Evolutionary conservation across 2,113 vertebrate species (phyloP), one percentile per base, ranked within the genome.

Genomic region (Ptilorrhoa leucosticta): DNA sequence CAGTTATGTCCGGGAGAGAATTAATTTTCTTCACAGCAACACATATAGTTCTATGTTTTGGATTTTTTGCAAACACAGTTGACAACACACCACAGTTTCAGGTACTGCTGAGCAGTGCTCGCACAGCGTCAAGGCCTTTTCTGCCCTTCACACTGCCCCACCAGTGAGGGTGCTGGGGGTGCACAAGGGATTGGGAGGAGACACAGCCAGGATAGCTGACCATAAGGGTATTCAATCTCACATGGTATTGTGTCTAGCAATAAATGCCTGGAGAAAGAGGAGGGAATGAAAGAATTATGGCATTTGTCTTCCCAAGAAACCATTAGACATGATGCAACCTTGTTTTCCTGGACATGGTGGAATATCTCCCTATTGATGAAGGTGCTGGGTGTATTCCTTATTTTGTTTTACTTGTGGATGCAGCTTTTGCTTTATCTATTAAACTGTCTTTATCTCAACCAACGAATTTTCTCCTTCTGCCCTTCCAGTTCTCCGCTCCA

Each of bases 271-370:
- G 6, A 18, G 18, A 64, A 83, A 15, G 17, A 68, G 5, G 35
- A 79, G 1, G 18, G 23, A 17, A 19, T 4, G 1, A n/a, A 44
- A 9, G 12, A 9, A 21, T 50, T 37, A n/a, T 6, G 2, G 2
- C 8, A 22, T 56, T 60, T 69, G 11, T 73, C 53, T 68, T 65
- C 50, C 31, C 31, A 89, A 69, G 5, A 44, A 27, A 42, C 14
- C 0, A 0, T n/a, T 50, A 15, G 0, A 3, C 0, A 0, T 28
- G 20, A 50, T 1, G 3, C 26, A 90, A 21, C 10, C 14, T 50
- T 73, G 27, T 22, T 82, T 70, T 48, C 24, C 58, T 47, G 27
- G 16, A 42, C 2, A 8, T 37, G 12, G 13, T 10, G 42, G 24
- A 66, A 68, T 9, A 64, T 4, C 10, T n/a, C 8, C 20, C 21